Conservation (phyloP, 2,797 vertebrate species). For the Microcaecilia unicolor region DNA sequence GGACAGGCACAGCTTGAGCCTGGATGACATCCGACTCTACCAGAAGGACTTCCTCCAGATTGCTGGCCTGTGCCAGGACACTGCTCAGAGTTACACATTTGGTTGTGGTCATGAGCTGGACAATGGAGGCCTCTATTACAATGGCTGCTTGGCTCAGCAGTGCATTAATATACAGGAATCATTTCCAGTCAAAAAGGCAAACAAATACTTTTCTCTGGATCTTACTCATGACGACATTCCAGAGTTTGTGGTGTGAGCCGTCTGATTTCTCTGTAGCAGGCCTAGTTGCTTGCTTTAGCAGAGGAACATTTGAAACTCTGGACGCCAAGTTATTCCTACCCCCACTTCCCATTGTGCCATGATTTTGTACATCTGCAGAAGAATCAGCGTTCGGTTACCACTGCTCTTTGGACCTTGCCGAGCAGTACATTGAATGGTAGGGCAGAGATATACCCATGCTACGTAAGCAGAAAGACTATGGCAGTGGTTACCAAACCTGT, state of each 20-base stretch:
- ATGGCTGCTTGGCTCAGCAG: slow-evolving; percentile 74
- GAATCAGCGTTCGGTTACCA: too few species aligned
- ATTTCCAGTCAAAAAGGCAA: slow-evolving; percentile 88
- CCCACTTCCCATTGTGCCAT: not conserved
- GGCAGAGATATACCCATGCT: too few species aligned
- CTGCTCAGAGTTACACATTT: slow-evolving; percentile 94
- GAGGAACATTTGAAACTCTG: not conserved
- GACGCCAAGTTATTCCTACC: too few species aligned
- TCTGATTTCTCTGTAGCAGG: not conserved
- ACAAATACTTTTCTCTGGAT: slow-evolving; percentile 96
- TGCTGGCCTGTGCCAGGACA: slow-evolving; percentile 88
- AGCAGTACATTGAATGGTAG: too few species aligned
- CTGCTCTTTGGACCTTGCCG: too few species aligned
- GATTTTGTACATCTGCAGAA: too few species aligned
- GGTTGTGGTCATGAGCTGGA: slow-evolving; percentile 83
- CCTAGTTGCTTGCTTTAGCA: not conserved
- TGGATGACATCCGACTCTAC: slow-evolving; percentile 89
- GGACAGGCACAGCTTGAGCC: slow-evolving; percentile 90
- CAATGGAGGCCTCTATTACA: slow-evolving; percentile 69
- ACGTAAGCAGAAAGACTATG: too few species aligned
- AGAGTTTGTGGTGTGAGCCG: slow-evolving; percentile 85
- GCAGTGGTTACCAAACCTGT: too few species aligned
- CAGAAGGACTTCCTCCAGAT: slow-evolving; percentile 88
- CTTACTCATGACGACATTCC: slow-evolving; percentile 87
- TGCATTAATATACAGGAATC: slow-evolving; percentile 68